Base-by-base conservation (phyloP, 2,888 invertebrate genomes). In the Taphrorychus bicolor region DNA sequence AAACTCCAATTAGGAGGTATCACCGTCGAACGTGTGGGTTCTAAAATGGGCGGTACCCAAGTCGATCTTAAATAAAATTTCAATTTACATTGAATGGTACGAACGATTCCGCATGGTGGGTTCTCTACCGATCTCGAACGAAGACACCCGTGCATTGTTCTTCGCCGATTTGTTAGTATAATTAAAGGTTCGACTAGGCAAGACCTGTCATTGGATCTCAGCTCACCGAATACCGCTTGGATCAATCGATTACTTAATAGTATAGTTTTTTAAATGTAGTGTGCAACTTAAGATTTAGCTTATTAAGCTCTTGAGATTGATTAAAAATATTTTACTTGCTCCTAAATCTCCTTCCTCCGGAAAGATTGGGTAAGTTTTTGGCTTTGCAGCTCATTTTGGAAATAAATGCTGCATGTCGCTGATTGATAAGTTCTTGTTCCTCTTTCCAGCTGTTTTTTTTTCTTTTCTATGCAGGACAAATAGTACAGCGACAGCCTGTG, bases 81-180 rank as follows among this genome's bases (percentile, higher is more conserved):
- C 67, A 58, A 67, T 67, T 67, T 67, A 67, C 67, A 67, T 67
- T 67, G 67, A 67, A 67, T 62, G 62, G 58, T 58, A 59, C 52
- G 42, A 66, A 57, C 66, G 66, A 66, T 66, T 66, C 66, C 66
- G 66, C 66, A 58, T 66, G 66, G 60, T 66, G 66, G 66, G 66
- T 61, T 66, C 66, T 61, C 66, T 57, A 66, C 58, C 62, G 62
- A 67, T 58, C 24, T 48, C 59, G 62, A 18, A 40, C 58, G 67
- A 67, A 72, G 72, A 73, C 72, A 73, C 72, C 72, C 72, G 72
- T 71, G 66, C 65, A 73, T 73, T 73, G 72, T 73, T 67, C 66
- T 65, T 32, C 49, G 51, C 23, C 62, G 63, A 71, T 73, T 73
- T 73, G 72, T 73, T 71, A 73, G 71, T 71, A 71, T 71, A 73